phyloP scores from a whole-genome alignment of 2,888 invertebrate genomes.

The Herminia tarsipennalis region DNA sequence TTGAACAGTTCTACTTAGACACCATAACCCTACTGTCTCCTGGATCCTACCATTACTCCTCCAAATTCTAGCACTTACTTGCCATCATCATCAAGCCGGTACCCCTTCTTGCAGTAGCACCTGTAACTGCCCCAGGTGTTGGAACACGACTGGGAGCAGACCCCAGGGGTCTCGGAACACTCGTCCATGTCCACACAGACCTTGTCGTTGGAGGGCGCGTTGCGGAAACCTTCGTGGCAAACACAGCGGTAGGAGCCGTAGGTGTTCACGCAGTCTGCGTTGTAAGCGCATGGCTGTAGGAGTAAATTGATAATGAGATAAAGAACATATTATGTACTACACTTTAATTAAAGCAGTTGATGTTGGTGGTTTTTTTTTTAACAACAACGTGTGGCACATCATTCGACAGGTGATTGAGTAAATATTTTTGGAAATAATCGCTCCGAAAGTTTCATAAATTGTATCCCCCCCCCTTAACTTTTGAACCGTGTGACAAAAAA shows the following conservation, averaged over 20 bases:
- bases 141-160: conserved; percentile 94
- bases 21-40: too few species aligned
- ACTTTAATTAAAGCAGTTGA: too few species aligned
- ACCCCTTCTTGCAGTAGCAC: conserved; percentile 96
- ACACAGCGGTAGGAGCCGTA: conserved; percentile 79
- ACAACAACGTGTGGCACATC: too few species aligned
- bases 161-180: conserved; percentile 80
- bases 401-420: too few species aligned
- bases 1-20: too few species aligned
- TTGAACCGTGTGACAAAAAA: too few species aligned
- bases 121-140: conserved; percentile 97
- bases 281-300: conserved; percentile 72
- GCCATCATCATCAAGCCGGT: conserved; percentile 90
- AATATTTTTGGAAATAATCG: too few species aligned
- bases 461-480: too few species aligned
- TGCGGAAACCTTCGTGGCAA: conserved; percentile 74
- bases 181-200: conserved; percentile 89
- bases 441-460: too few species aligned
- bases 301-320: not conserved
- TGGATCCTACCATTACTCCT: too few species aligned
- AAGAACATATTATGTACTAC: too few species aligned
- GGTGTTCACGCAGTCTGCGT: conserved; percentile 76
- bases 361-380: too few species aligned
- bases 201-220: conserved; percentile 77
- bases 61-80: conserved; percentile 71